phyloP scores from a whole-genome alignment of 1,140 invertebrate genomes.

The Cherax destructor region DNA sequence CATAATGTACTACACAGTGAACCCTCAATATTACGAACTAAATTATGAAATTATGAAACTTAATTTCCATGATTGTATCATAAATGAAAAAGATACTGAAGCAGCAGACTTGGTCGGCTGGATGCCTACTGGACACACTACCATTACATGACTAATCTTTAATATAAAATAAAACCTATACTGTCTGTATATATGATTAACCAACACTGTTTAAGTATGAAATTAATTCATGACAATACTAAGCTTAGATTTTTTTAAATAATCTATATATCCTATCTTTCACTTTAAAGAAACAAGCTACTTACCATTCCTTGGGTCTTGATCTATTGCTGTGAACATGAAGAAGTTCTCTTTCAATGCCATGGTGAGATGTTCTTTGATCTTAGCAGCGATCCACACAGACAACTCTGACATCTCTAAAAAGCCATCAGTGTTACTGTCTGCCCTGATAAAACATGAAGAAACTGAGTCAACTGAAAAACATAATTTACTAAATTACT shows the following conservation, averaged over 20 bases:
- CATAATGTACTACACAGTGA: no score
- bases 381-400: conserved; percentile 35
- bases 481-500: background rate
- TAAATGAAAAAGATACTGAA: no score
- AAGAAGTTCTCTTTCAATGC: conserved; percentile 58
- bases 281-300: background rate
- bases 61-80: no score
- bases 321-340: conserved; percentile 56
- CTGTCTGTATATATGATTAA: no score
- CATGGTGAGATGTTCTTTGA: conserved; percentile 49
- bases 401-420: conserved; percentile 39
- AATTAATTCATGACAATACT: background rate
- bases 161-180: no score
- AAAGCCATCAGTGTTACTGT: conserved; percentile 37
- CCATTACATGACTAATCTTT: no score
- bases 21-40: no score
- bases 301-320: conserved; percentile 54
- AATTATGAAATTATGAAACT: no score
- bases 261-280: background rate
- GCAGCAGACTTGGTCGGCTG: no score
- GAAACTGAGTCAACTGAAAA: background rate
- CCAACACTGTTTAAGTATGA: no score
- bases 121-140: no score
- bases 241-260: background rate
- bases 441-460: conserved; percentile 38